These are phyloP conservation scores for Dolichotis patagonum DNA, from an alignment of 2,113 vertebrate genomes.

Conservation along the genomic window DNA sequence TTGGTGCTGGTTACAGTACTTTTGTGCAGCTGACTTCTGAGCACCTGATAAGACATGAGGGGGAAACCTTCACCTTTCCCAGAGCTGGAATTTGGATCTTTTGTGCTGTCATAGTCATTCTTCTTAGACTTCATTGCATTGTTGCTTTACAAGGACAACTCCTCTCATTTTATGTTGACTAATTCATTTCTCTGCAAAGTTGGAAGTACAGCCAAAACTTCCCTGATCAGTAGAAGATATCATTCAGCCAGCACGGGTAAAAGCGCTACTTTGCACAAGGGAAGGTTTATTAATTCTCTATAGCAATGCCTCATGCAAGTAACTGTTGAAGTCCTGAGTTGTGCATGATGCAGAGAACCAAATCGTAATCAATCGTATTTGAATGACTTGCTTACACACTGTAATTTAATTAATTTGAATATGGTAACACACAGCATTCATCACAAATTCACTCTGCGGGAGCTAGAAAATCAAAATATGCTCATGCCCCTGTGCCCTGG, in stretches of 20 bases:
- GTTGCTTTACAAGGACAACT: neutral
- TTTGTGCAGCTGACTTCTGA: neutral
- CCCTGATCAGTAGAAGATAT: conserved; percentile 7
- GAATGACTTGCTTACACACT: conserved; percentile 55
- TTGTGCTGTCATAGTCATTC: neutral
- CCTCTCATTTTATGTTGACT: conserved; percentile 32
- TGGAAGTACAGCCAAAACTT: neutral
- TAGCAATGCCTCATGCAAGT: conserved; percentile 51
- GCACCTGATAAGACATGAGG: neutral
- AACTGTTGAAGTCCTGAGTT: conserved; percentile 36
- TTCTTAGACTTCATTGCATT: neutral
- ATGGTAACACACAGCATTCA: conserved; percentile 44
- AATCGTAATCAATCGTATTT: conserved; percentile 69
- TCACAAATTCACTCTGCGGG: neutral
- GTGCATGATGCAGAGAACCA: neutral
- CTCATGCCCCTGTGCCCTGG: neutral
- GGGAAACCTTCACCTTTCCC: neutral
- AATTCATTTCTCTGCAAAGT: neutral
- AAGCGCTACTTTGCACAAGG: conserved; percentile 25
- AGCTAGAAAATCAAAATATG: neutral
- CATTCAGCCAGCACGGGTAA: neutral
- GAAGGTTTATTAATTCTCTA: conserved; percentile 9
- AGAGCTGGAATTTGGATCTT: neutral
- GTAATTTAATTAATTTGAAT: conserved; percentile 68
- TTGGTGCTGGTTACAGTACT: neutral